Base-by-base conservation (phyloP, 1,140 invertebrate species). In the Leptopilina boulardi region DNA sequence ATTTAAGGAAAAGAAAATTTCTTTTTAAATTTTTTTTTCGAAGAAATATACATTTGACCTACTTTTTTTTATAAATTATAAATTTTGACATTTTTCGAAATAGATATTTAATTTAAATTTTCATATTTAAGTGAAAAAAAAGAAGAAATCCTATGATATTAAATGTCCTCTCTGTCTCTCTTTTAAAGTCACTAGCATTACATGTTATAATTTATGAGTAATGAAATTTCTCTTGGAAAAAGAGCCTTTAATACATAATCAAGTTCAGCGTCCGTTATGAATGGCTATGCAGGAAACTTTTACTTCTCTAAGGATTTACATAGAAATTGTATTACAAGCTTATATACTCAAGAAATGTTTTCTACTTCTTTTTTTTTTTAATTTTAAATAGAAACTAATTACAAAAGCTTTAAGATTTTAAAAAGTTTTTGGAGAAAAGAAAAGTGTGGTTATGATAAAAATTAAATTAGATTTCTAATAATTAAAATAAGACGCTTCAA, bases 191-290 rank as follows among this genome's bases (percentile, higher is more conserved):
- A 30, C 11, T 15, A 3, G 13, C 23, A 13, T 66, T 66, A 66
- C 21, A 66, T 66, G 23, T 30, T 26, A 11, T 66, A 15, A 30
- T 30, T 26, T 66, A 66, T 15, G 19, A 26, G 21, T 66, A 66
- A 66, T 66, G 10, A 66, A 26, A 26, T 66, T 66, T 66, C 23
- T 30, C 13, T 15, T 11, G 13, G 5, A 30, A 66, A 66, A 30
- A 26, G 56, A 51, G 42, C 15, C 56, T 13, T 66, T 66, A 66
- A 30, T 30, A 66, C 15, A 26, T 26, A 66, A 66, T 66, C 23
- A 15, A 66, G 23, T 66, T 66, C 21, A 26, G 10, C 19, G 56
- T 66, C 23, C 13, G 19, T 66, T 66, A 66, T 66, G 21, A 26
- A 66, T 66, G 56, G 1, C 21, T 30, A 9, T 38, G 34, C 23